Evolutionary conservation across 2,113 vertebrate species (phyloP).

Genomic region (Dinomys branickii): DNA sequence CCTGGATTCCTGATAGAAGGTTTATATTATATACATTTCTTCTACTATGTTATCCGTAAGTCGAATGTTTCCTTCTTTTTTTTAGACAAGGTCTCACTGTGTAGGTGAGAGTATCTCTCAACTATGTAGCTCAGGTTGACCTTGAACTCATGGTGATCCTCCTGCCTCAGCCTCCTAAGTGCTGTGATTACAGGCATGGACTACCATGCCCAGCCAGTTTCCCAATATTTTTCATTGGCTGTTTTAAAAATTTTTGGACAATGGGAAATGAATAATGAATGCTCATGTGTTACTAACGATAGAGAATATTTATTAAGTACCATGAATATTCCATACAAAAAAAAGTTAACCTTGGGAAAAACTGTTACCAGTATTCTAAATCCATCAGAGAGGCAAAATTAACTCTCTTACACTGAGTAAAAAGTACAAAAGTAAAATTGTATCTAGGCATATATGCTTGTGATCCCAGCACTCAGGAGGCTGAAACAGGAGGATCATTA

Average conservation of each 20-base stretch:
- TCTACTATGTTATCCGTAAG: background rate
- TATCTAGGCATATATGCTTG: background rate
- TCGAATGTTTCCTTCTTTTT: background rate
- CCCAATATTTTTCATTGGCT: conserved; percentile 3
- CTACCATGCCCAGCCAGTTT: background rate
- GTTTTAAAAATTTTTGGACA: conserved; percentile 18
- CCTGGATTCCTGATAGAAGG: background rate
- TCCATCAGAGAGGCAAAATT: background rate
- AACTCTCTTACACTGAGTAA: background rate
- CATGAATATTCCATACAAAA: conserved; percentile 27
- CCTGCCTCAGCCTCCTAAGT: background rate
- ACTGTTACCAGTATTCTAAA: conserved; percentile 23
- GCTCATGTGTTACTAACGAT: background rate
- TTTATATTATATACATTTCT: background rate
- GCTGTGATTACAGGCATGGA: background rate
- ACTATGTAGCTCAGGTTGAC: background rate
- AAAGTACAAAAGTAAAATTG: background rate
- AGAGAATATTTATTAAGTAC: background rate
- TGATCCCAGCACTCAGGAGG: background rate
- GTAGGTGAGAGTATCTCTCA: background rate
- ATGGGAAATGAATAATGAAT: conserved; percentile 38
- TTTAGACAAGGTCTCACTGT: background rate
- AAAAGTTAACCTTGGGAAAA: conserved; percentile 35
- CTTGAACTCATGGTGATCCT: background rate
- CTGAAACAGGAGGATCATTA: background rate